These are phyloP conservation scores for Thinocorus orbignyianus DNA, from an alignment of 2,113 vertebrate genomes.

Conservation along the genomic window DNA sequence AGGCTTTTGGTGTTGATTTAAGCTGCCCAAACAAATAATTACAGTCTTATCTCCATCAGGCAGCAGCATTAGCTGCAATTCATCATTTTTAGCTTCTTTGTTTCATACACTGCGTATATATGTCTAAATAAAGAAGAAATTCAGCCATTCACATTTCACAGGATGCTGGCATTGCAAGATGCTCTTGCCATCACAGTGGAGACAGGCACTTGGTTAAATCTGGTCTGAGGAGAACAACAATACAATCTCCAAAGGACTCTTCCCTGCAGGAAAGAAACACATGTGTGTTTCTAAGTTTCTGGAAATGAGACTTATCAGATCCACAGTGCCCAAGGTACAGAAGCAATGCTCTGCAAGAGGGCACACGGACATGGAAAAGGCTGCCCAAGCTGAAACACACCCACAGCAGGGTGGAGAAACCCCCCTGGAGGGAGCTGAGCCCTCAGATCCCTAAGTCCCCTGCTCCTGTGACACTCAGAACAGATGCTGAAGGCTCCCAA, in stretches of 20 bases:
- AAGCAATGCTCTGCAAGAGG: accelerated
- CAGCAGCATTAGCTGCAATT: conserved; percentile 76
- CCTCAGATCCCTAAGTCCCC: not conserved
- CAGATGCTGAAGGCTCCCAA: too few relatives aligned
- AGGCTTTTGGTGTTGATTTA: conserved; percentile 71
- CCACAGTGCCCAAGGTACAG: not conserved
- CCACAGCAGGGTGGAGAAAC: too few relatives aligned
- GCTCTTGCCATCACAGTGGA: not conserved
- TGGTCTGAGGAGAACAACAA: not conserved
- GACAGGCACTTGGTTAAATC: not conserved
- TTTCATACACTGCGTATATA: not conserved
- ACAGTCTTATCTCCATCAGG: conserved; percentile 76
- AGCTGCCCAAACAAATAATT: conserved; percentile 79
- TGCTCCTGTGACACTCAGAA: accelerated
- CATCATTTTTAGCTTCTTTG: conserved; percentile 66
- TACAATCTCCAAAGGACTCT: not conserved
- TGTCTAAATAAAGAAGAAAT: not conserved
- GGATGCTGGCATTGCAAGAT: not conserved
- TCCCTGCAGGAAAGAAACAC: not conserved
- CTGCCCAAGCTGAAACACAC: not conserved
- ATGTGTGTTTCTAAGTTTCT: not conserved
- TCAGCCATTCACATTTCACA: not conserved
- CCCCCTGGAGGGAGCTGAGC: not conserved
- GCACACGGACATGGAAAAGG: accelerated
- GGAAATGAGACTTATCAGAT: accelerated